Percentiles rank a stretch among this genome's conserved stretches.
Evolutionary conservation across 30 jellyfish, hydroid and myxozoan species (phyloP).

Genomic region (Turritopsis dohrnii): DNA sequence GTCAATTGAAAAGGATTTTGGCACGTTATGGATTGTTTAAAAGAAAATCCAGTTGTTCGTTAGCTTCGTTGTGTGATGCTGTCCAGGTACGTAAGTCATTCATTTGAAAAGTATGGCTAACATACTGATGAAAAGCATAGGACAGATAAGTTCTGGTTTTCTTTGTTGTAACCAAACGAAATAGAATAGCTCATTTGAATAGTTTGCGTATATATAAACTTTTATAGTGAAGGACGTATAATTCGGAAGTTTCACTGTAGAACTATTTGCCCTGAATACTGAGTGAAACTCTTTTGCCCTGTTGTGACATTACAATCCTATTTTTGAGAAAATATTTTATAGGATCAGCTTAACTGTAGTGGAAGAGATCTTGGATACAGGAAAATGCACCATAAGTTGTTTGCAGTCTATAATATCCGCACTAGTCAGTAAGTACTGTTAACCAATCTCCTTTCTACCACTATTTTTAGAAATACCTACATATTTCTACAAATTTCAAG

Average conservation of each 20-base stretch:
- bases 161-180: neutral
- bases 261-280: neutral
- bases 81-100: neutral
- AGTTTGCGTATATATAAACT: neutral
- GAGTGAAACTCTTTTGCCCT: neutral
- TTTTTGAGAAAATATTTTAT: neutral
- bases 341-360: neutral
- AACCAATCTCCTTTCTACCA: neutral
- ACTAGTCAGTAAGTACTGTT: conserved; percentile 17
- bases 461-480: neutral
- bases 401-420: conserved; percentile 1
- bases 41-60: neutral
- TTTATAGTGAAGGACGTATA: neutral
- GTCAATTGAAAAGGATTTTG: neutral
- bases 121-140: neutral
- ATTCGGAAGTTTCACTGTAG: neutral
- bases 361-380: conserved; percentile 15
- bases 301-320: neutral
- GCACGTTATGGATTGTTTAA: neutral
- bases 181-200: neutral
- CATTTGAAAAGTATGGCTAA: neutral
- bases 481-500: neutral
- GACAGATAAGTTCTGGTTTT: neutral
- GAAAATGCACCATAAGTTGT: conserved; percentile 11
- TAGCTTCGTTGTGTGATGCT: neutral